Evolutionary conservation across 2,797 vertebrate species (phyloP), one percentile per base, ranked within the genome.

Genomic region (Melanotaenia nigrans): DNA sequence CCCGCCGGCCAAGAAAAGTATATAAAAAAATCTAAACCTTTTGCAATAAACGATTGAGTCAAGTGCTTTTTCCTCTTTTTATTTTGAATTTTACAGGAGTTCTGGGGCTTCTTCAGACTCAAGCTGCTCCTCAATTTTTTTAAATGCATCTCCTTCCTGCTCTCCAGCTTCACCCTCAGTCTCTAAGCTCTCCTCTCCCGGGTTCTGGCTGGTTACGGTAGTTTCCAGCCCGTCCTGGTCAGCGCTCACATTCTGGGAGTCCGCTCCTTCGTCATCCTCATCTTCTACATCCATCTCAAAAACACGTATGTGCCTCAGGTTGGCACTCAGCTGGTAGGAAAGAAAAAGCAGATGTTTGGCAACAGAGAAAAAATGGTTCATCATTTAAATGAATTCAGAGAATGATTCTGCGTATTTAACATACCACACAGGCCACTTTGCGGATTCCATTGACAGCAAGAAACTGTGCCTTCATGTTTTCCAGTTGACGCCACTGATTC

Each of bases 281-380:
- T 99, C 98, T 80, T 99, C 98, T 3, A 97, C 96, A 49, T 99
- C 98, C 98, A 99, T 99, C 90, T 99, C 98, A 89, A 98, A 99
- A 40, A 98, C 96, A 45, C 98, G 93, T 45, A 99, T 93, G 0
- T 99, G 97, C 64, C 97, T 95, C 56, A 99, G 94, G 84, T 99
- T 99, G 11, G 95, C 95, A 79, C 97, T 99, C 35, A 99, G 92
- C 98, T 99, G 83, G 1, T 9, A 59, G 66, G 30, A 33, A 51
- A 55, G 61, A 33, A 62, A 49, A 22, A 53, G 24, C 18, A 40
- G 56, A 30, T 12, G 6, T 68, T 73, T 55, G 20, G 16, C 68
- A 59, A 25, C 4, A 65, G 64, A 58, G 53, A 49, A 71, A 49
- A 49, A 49, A 22, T 49, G 9, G 1, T 49, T n/a, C 1, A 47